phyloP scores from a whole-genome alignment of 2,888 invertebrate genomes.

The Bombyx huttoni region DNA sequence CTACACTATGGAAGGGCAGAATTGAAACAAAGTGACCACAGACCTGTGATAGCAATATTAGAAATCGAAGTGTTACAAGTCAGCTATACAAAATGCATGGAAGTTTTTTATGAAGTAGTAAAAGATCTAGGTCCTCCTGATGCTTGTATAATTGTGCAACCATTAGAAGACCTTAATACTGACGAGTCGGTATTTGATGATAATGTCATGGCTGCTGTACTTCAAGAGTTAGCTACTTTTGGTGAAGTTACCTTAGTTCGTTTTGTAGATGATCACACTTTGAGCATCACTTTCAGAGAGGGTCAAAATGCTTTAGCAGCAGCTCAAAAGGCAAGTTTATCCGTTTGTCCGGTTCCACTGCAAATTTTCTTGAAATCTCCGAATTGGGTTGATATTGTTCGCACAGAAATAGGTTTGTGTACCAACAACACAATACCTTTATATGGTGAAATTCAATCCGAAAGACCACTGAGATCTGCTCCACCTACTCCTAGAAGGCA shows the following conservation, averaged over 20 bases:
- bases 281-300: constrained; percentile 94
- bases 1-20: constrained; percentile 94
- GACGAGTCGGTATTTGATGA: constrained; percentile 83
- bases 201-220: constrained; percentile 81
- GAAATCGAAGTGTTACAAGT: constrained; percentile 90
- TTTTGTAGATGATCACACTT: constrained; percentile 84
- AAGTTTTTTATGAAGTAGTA: constrained; percentile 88
- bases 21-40: constrained; percentile 96
- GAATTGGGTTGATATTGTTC: constrained; percentile 87
- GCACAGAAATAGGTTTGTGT: constrained; percentile 87
- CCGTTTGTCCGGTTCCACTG: constrained; percentile 77
- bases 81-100: constrained; percentile 81
- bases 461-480: constrained; percentile 52
- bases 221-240: constrained; percentile 86
- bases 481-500: constrained; percentile 65
- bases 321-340: constrained; percentile 67
- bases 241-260: constrained; percentile 93
- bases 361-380: constrained; percentile 84
- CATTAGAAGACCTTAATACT: constrained; percentile 39
- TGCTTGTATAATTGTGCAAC: constrained; percentile 87
- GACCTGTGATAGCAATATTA: constrained; percentile 93
- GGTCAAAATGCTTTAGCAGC: constrained; percentile 90
- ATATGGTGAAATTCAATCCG: constrained; percentile 56
- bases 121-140: constrained; percentile 94
- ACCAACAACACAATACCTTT: constrained; percentile 88